These are phyloP conservation scores for Corydoras maculifer DNA, from an alignment of 2,113 vertebrate genomes.

Conservation along the genomic window DNA sequence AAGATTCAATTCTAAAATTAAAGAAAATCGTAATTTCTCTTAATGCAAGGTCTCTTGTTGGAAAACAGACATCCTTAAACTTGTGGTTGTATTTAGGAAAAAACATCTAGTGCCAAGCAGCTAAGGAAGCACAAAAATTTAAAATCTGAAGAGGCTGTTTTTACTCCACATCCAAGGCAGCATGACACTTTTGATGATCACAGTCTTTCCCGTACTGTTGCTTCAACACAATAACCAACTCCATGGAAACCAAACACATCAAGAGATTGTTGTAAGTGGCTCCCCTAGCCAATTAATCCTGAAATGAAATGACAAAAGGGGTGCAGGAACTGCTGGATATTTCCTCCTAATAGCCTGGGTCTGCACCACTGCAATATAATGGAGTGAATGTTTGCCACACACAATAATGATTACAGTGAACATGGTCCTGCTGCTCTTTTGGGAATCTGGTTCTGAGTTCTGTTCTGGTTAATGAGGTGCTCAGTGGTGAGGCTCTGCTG, in stretches of 20 bases:
- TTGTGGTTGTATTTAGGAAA: too few species aligned
- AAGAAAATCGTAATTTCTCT: too few species aligned
- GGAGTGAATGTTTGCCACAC: neutral
- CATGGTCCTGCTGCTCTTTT: neutral
- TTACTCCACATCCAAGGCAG: constrained; percentile 26
- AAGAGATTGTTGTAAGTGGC: constrained; percentile 48
- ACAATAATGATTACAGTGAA: constrained; percentile 30
- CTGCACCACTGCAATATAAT: neutral
- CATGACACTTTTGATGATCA: constrained; percentile 37
- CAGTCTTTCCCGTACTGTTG: constrained; percentile 19
- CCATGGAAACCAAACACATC: constrained; percentile 37
- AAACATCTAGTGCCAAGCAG: neutral
- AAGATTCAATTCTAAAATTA: too few species aligned
- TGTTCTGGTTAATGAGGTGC: constrained; percentile 56
- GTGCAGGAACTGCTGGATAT: constrained; percentile 6
- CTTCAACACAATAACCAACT: constrained; percentile 23
- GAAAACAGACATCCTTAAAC: too few species aligned
- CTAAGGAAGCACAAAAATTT: constrained; percentile 26
- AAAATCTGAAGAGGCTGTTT: constrained; percentile 34
- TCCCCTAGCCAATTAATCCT: constrained; percentile 41
- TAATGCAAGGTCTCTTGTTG: too few species aligned
- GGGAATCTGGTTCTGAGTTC: constrained; percentile 30
- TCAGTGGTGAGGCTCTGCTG: constrained; percentile 26
- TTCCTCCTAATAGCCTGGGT: neutral
- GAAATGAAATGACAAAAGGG: constrained; percentile 26